Evolutionary conservation across 2,113 vertebrate species (phyloP).

Genomic region (Tenrec ecaudatus): DNA sequence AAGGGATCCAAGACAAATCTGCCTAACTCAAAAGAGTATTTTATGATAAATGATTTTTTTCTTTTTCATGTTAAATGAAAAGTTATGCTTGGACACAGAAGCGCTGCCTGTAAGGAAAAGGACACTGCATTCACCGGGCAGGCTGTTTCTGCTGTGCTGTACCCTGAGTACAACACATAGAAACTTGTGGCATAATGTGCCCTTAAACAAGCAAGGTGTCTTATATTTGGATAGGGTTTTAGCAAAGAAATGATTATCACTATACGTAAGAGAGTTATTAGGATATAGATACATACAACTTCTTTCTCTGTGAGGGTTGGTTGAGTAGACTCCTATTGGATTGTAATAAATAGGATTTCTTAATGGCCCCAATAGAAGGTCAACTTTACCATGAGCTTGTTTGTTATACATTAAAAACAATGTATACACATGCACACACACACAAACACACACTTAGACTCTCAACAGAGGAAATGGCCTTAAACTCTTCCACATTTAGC

Average conservation of each 20-base stretch:
- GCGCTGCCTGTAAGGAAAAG: conserved; percentile 47
- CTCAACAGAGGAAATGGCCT: background rate
- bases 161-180: background rate
- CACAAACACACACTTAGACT: background rate
- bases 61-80: background rate
- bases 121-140: background rate
- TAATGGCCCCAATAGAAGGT: background rate
- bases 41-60: conserved; percentile 6
- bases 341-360: background rate
- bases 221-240: conserved; percentile 22
- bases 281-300: background rate
- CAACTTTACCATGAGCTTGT: background rate
- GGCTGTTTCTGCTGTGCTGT: background rate
- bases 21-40: conserved; percentile 35
- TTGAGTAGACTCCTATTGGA: background rate
- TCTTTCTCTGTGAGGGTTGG: background rate
- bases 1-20: conserved; percentile 9
- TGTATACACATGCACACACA: background rate
- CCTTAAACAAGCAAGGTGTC: conserved; percentile 17
- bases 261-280: conserved; percentile 15
- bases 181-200: conserved; percentile 17
- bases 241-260: conserved; percentile 16
- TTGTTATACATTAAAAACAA: background rate
- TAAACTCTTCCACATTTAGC: background rate
- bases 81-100: background rate